A percentile compares a stretch with the other conserved stretches of the same genome.
Evolutionary conservation across 2,797 vertebrate genomes (phyloP).

Genomic region (Halcyon smyrnensis): DNA sequence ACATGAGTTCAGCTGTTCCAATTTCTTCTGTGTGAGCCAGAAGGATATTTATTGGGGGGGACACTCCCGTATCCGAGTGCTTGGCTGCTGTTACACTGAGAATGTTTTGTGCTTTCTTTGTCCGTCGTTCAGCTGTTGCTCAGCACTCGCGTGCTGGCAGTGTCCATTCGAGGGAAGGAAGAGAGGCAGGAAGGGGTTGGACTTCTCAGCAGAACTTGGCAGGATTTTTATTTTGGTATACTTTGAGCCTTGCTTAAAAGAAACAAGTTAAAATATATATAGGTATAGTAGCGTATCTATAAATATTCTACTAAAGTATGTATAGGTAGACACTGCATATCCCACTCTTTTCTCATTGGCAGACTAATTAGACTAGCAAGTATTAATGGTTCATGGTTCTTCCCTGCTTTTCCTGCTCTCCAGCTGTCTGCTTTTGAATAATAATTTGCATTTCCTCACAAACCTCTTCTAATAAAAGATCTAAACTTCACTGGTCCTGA

Average conservation of each 20-base stretch:
- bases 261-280: not conserved
- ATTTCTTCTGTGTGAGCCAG: not conserved
- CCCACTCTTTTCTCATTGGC: not conserved
- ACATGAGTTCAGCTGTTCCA: not conserved
- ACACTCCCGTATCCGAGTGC: not conserved
- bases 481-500: not conserved
- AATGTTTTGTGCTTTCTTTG: not conserved
- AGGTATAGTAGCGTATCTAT: not conserved
- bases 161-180: not conserved
- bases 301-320: not conserved
- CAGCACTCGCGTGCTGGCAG: not conserved
- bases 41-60: not conserved
- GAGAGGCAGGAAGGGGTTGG: not conserved
- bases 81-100: not conserved
- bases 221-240: not conserved
- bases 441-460: conserved; percentile 22
- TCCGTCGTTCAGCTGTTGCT: not conserved
- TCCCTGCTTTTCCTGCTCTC: conserved; percentile 3
- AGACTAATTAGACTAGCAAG: not conserved
- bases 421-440: conserved; percentile 41
- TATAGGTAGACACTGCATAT: not conserved
- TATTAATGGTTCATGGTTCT: not conserved
- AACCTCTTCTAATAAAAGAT: not conserved
- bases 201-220: not conserved
- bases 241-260: not conserved